Percentiles rank a stretch among this genome's conserved stretches.
phyloP scores from a whole-genome alignment of 2,888 invertebrate genomes.

The Ferrisia virgata region DNA sequence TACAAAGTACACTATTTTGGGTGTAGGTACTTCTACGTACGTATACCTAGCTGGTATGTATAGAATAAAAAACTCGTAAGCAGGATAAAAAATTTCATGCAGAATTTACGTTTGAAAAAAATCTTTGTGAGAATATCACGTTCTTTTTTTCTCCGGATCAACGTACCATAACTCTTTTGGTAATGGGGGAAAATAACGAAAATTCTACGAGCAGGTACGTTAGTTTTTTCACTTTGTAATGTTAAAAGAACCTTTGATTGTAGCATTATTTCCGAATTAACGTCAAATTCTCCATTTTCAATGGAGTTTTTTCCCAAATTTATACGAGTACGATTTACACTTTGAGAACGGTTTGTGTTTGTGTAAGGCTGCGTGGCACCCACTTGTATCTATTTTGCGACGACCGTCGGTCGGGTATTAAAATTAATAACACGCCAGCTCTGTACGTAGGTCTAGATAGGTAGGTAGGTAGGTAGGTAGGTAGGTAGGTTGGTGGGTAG shows the following conservation, averaged over 20 bases:
- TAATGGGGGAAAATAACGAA: constrained; percentile 31
- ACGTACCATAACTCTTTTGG: background rate
- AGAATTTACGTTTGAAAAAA: background rate
- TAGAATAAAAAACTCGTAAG: background rate
- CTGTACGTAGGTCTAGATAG: too few relatives aligned
- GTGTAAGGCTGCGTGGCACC: background rate
- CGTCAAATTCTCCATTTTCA: background rate
- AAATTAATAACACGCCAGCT: background rate
- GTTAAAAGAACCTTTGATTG: constrained; percentile 37
- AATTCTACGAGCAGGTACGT: background rate
- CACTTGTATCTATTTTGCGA: background rate
- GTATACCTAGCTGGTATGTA: too few relatives aligned
- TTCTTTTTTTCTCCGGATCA: background rate
- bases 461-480: too few relatives aligned
- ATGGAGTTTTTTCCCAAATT: background rate
- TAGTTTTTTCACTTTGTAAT: background rate
- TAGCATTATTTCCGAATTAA: constrained; percentile 34
- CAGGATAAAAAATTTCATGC: background rate
- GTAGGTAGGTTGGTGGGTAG: too few relatives aligned
- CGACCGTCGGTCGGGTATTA: background rate
- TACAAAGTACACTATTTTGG: too few relatives aligned
- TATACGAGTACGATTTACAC: background rate
- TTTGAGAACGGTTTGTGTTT: background rate
- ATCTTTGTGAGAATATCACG: background rate
- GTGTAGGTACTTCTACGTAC: too few relatives aligned